These are phyloP conservation scores for Scaeva pyrastri DNA, from an alignment of 2,888 invertebrate species.

Conservation along the genomic window DNA sequence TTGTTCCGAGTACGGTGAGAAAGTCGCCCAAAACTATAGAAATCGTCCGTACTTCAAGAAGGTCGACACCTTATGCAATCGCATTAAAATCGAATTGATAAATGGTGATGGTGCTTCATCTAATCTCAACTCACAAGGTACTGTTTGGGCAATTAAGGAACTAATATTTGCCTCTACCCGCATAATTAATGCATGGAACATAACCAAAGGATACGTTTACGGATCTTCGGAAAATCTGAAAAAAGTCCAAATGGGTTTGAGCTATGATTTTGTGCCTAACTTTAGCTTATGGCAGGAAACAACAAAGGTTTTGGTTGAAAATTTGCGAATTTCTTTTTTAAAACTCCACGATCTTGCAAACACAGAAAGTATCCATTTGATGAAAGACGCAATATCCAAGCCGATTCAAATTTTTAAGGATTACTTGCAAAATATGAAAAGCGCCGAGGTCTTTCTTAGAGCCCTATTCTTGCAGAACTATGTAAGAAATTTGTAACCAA, in stretches of 20 bases:
- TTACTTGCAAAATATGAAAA: constrained; percentile 73
- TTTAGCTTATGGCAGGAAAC: constrained; percentile 9
- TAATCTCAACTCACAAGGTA: constrained; percentile 15
- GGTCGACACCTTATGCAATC: constrained; percentile 14
- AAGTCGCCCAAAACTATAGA: constrained; percentile 1
- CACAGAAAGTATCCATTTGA: not conserved
- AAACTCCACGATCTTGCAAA: constrained; percentile 5
- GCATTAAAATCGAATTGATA: not conserved
- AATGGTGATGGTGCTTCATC: not conserved
- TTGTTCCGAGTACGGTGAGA: constrained; percentile 20
- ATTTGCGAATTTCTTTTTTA: constrained; percentile 1
- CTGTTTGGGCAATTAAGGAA: constrained; percentile 20
- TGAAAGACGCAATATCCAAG: not conserved
- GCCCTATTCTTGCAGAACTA: constrained; percentile 82
- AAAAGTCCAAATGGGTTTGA: not conserved
- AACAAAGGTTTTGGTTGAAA: not conserved
- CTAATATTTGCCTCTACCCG: constrained; percentile 15
- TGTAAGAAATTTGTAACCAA: constrained; percentile 78
- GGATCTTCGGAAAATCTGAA: not conserved
- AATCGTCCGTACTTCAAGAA: not conserved
- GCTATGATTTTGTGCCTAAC: not conserved
- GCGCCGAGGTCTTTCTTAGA: constrained; percentile 81
- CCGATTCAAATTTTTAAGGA: constrained; percentile 4
- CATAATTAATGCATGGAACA: constrained; percentile 29
- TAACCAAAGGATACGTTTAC: not conserved